A percentile compares a stretch with the other conserved stretches of the same genome.
phyloP scores from a whole-genome alignment of 2,888 invertebrate species.

The Pseudeuparius sepicola region DNA sequence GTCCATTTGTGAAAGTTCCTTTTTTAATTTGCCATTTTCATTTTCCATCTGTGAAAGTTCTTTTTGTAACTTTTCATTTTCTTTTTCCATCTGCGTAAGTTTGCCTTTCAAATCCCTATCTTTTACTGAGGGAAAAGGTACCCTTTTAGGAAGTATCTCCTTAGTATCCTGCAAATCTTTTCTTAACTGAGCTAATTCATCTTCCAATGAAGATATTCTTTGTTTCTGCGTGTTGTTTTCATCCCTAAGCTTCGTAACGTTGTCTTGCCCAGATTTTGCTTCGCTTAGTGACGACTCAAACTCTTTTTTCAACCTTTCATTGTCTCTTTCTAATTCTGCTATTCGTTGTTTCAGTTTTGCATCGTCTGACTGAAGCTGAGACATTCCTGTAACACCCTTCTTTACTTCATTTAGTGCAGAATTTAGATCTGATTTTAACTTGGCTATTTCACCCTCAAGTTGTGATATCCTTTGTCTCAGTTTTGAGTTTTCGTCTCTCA shows the following conservation, averaged over 20 bases:
- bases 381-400: slow-evolving; percentile 15
- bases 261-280: slow-evolving; percentile 17
- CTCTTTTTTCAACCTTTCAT: slow-evolving; percentile 19
- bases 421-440: slow-evolving; percentile 21
- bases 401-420: slow-evolving; percentile 18
- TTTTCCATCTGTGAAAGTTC: slow-evolving; percentile 11
- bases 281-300: slow-evolving; percentile 19
- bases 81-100: slow-evolving; percentile 19
- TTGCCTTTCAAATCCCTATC: slow-evolving; percentile 20
- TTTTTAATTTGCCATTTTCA: slow-evolving; percentile 17
- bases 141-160: neutral
- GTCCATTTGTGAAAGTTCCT: slow-evolving; percentile 17
- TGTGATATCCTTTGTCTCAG: slow-evolving; percentile 20
- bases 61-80: slow-evolving; percentile 20
- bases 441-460: slow-evolving; percentile 18
- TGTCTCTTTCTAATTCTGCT: slow-evolving; percentile 24
- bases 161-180: slow-evolving; percentile 18
- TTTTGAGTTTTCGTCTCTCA: slow-evolving; percentile 17
- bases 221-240: slow-evolving; percentile 24
- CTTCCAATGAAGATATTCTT: slow-evolving; percentile 20
- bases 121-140: neutral
- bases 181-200: slow-evolving; percentile 20
- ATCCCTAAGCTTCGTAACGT: slow-evolving; percentile 16
- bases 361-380: slow-evolving; percentile 22
- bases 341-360: slow-evolving; percentile 24